A percentile compares a stretch with the other conserved stretches of the same genome.
Conservation (phyloP, 2,888 invertebrate genomes). For the Chrysomela aeneicollis region DNA sequence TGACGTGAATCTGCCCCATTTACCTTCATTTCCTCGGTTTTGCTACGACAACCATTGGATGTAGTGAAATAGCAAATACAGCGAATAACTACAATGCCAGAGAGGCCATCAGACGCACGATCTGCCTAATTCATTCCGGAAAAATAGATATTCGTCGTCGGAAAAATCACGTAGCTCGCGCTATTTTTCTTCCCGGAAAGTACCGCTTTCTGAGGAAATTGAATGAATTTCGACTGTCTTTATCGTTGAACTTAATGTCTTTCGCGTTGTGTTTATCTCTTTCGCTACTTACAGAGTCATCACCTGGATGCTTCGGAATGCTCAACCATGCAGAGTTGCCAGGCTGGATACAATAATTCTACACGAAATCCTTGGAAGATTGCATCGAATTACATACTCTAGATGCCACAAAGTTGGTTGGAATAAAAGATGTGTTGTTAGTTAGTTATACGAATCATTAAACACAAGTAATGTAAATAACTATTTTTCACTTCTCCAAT, state of each 20-base stretch:
- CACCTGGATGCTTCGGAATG: neutral
- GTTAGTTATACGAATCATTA: too few relatives aligned
- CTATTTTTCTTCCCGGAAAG: neutral
- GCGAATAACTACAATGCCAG: neutral
- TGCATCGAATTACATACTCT: too few relatives aligned
- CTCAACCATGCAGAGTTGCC: neutral
- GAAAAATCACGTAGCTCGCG: neutral
- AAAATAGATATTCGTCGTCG: neutral
- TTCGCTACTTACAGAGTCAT: neutral
- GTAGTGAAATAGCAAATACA: neutral
- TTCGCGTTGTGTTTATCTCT: conserved; percentile 5
- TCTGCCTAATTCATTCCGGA: neutral
- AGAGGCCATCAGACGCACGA: neutral
- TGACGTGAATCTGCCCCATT: neutral
- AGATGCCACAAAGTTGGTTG: too few relatives aligned
- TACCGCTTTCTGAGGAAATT: neutral
- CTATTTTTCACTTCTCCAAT: too few relatives aligned
- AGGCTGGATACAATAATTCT: neutral
- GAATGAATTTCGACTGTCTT: conserved; percentile 7
- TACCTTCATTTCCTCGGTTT: neutral
- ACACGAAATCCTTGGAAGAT: too few relatives aligned
- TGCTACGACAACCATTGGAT: neutral
- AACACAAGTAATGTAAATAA: too few relatives aligned
- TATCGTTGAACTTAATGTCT: neutral
- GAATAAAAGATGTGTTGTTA: too few relatives aligned